phyloP scores from a whole-genome alignment of 1,140 invertebrate species.

The Drosophila hydei region DNA sequence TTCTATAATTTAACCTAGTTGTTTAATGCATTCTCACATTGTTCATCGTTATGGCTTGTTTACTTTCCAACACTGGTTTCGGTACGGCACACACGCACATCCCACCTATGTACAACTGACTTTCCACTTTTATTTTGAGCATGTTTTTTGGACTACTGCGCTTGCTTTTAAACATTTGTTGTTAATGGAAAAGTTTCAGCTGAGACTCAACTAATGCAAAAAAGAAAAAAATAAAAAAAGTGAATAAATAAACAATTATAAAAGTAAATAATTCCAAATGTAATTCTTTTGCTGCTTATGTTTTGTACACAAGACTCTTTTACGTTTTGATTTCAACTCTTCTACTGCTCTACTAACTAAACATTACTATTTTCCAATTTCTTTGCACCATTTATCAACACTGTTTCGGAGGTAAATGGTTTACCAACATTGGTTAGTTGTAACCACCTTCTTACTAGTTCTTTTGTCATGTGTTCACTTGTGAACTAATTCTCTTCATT shows the following conservation, averaged over 20 bases:
- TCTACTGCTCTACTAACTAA: conserved; percentile 23
- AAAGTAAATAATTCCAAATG: conserved; percentile 1
- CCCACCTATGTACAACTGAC: conserved; percentile 15
- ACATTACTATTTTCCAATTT: conserved; percentile 3
- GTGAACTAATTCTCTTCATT: neutral
- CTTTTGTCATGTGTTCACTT: neutral
- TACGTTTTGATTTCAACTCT: neutral
- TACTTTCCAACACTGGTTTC: conserved; percentile 54
- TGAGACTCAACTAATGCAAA: conserved; percentile 18
- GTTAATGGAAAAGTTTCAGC: conserved; percentile 28
- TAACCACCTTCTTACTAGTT: neutral
- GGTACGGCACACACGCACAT: conserved; percentile 47
- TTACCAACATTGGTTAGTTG: neutral
- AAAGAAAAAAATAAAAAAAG: conserved; percentile 1
- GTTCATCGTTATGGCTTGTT: conserved; percentile 25
- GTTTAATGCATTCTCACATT: conserved; percentile 22
- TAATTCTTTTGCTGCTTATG: conserved; percentile 24
- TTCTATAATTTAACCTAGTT: conserved; percentile 28
- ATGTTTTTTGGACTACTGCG: conserved; percentile 67
- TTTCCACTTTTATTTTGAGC: conserved; percentile 44
- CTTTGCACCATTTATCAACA: conserved; percentile 29
- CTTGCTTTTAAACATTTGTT: conserved; percentile 57
- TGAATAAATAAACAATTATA: conserved; percentile 1
- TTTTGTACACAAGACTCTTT: conserved; percentile 10
- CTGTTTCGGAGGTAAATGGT: conserved; percentile 55